Evolutionary conservation across 2,113 vertebrate genomes (phyloP).

Genomic region (Peromyscus polionotus): DNA sequence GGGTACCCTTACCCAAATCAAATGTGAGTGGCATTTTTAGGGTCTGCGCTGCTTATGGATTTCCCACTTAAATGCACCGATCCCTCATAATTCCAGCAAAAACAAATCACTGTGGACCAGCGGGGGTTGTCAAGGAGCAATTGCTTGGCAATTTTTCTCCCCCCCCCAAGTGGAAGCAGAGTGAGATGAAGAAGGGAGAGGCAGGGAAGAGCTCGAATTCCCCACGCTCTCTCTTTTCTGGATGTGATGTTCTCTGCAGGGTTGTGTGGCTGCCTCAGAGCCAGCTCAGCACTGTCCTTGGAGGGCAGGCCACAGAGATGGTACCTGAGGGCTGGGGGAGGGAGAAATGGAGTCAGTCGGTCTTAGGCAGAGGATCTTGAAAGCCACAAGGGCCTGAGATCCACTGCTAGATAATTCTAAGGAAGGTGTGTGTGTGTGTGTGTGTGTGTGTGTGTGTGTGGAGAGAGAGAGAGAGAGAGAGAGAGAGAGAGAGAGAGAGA

Average conservation of each 20-base stretch:
- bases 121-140: constrained; percentile 69
- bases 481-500: no score
- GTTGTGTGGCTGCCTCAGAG: neutral
- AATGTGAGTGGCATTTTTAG: neutral
- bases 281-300: neutral
- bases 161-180: neutral
- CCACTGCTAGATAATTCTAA: neutral
- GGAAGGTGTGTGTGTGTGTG: neutral
- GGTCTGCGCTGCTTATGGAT: constrained; percentile 46
- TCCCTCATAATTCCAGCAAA: constrained; percentile 81
- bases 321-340: no score
- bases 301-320: neutral
- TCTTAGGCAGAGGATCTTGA: neutral
- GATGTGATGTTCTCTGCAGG: neutral
- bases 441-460: no score
- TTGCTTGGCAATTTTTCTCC: constrained; percentile 72
- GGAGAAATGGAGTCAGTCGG: neutral
- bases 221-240: neutral
- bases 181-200: neutral
- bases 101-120: constrained; percentile 66
- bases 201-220: neutral
- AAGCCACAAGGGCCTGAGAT: neutral
- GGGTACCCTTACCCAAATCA: neutral
- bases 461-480: no score
- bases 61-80: constrained; percentile 75